Base-by-base conservation (phyloP, 2,888 invertebrate genomes). In the Lysandra coridon region DNA sequence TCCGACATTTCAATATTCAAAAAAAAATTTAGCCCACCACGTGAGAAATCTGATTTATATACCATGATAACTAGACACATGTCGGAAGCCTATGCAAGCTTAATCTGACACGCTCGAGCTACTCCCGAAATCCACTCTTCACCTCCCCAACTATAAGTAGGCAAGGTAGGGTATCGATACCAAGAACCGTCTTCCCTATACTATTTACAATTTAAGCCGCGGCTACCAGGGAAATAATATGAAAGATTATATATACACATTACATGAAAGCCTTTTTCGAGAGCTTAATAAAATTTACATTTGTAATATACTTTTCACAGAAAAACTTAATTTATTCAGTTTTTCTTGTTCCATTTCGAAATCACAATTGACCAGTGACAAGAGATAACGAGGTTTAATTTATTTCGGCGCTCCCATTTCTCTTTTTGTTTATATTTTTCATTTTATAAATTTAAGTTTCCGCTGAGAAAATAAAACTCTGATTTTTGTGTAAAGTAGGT, bases 311-410 rank as follows among this genome's bases (percentile, higher is more conserved):
- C 53, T 53, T 76, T 49, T 49, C 33, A 53, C 33, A 12, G 33
- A 74, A 76, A 76, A 76, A 76, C 53, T 57, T 53, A 57, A 76
- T 76, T 57, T 57, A 57, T 76, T 76, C 23, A 30, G 33, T 57
- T 76, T 53, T 49, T 76, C 75, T 75, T 49, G 75, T 49, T 75
- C 30, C 75, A 75, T 30, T 75, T 75, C 53, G 49, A 53, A 75
- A 53, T 75, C 76, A 76, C 30, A 57, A 76, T 76, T 76, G 76
- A 76, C 53, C 76, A 57, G 53, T 57, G 76, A 76, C 75, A 53
- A 76, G 44, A 74, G 76, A 76, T 76, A 76, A 76, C 57, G 53
- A 76, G 76, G 76, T 76, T 76, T 76, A 76, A 76, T 76, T 57
- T 76, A 76, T 76, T 76, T 53, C 57, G 57, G 57, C 76, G 53